Conservation (phyloP, 1,140 invertebrate genomes). For the Tetraneura akinire region DNA sequence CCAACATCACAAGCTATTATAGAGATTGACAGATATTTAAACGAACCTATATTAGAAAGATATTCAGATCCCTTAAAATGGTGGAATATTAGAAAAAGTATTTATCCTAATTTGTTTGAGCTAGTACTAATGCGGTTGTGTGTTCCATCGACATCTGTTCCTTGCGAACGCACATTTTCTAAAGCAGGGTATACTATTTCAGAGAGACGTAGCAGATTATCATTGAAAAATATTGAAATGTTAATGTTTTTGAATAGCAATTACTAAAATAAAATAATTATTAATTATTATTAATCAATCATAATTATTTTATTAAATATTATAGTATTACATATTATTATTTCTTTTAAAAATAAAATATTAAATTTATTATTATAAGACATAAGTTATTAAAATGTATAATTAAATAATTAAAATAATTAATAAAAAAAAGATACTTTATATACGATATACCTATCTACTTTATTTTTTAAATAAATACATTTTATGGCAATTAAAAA, state of each 20-base stretch:
- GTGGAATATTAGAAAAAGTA: constrained; percentile 20
- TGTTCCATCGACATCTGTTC: constrained; percentile 25
- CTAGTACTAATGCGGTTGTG: constrained; percentile 12
- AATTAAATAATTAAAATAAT: not conserved
- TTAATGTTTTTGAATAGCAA: constrained; percentile 28
- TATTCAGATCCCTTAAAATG: constrained; percentile 27
- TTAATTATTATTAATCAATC: not conserved
- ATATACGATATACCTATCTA: no score
- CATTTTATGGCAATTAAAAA: no score
- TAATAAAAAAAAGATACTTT: no score
- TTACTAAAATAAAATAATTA: constrained; percentile 13
- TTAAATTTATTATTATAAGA: not conserved
- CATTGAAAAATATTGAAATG: not conserved
- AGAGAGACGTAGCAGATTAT: constrained; percentile 37
- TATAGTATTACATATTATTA: not conserved
- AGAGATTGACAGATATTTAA: constrained; percentile 32
- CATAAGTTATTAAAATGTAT: not conserved
- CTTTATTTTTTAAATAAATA: no score
- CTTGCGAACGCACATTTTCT: constrained; percentile 1
- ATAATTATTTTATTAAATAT: not conserved
- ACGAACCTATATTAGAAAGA: constrained; percentile 10
- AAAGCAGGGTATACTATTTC: constrained; percentile 46
- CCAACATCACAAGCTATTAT: constrained; percentile 28
- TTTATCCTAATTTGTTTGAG: constrained; percentile 34
- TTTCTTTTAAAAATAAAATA: no score